phyloP scores from a whole-genome alignment of 2,888 invertebrate genomes.

The Ormia ochracea region DNA sequence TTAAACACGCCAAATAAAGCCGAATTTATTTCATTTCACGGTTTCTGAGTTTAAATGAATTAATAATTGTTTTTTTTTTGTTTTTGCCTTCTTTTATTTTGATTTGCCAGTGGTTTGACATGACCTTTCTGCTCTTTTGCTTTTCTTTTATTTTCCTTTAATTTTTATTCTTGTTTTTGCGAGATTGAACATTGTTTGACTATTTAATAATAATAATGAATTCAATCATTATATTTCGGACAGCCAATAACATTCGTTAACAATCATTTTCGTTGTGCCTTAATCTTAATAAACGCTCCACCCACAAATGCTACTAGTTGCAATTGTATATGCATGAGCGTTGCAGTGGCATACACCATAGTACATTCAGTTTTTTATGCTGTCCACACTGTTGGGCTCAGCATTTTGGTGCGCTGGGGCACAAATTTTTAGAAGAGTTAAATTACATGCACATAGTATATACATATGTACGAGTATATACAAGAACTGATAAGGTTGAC shows the following conservation, averaged over 20 bases:
- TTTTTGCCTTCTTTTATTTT: background rate
- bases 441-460: too few relatives aligned
- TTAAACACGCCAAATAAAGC: slow-evolving; percentile 50
- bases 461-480: too few relatives aligned
- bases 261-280: slow-evolving; percentile 27
- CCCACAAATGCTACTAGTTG: slow-evolving; percentile 28
- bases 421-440: too few relatives aligned
- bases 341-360: background rate
- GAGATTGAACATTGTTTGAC: slow-evolving; percentile 27
- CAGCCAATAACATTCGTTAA: slow-evolving; percentile 48
- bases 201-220: slow-evolving; percentile 46
- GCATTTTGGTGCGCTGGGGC: background rate
- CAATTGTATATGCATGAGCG: background rate
- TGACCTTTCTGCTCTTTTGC: background rate
- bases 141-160: background rate
- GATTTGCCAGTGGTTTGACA: background rate
- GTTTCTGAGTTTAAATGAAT: slow-evolving; percentile 47
- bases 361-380: slow-evolving; percentile 16
- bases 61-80: slow-evolving; percentile 13
- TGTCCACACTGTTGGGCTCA: slow-evolving; percentile 3
- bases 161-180: background rate
- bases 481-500: too few relatives aligned
- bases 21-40: slow-evolving; percentile 46
- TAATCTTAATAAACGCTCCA: slow-evolving; percentile 40
- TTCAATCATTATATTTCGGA: slow-evolving; percentile 31